These are phyloP conservation scores for Plodia interpunctella DNA, from an alignment of 1,140 invertebrate genomes.

Conservation along the genomic window DNA sequence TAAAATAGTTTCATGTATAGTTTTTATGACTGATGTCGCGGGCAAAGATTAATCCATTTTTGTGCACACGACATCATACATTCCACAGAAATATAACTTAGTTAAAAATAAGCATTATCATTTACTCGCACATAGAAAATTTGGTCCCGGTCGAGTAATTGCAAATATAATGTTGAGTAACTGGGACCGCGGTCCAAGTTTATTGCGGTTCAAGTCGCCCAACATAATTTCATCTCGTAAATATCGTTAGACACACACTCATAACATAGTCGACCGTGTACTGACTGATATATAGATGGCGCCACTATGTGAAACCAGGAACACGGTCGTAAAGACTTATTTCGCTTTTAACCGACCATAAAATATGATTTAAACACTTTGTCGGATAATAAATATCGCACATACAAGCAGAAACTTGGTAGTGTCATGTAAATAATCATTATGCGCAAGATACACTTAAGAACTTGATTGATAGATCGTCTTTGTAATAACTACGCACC, in stretches of 20 bases:
- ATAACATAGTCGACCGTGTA: conserved; percentile 28
- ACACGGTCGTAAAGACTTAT: conserved; percentile 44
- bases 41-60: no score
- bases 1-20: no score
- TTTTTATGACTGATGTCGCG: no score
- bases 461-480: not conserved
- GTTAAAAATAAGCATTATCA: no score
- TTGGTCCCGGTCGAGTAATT: no score
- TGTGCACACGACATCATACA: no score
- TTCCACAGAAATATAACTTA: no score
- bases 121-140: no score
- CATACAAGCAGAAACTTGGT: conserved; percentile 19
- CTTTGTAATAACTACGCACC: conserved; percentile 5
- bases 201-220: no score
- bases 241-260: conserved; percentile 21
- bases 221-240: conserved; percentile 17
- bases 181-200: no score
- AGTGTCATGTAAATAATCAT: conserved; percentile 21
- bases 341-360: conserved; percentile 41
- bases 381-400: conserved; percentile 35
- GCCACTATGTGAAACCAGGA: conserved; percentile 30
- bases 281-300: conserved; percentile 31
- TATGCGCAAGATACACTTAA: not conserved
- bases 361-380: conserved; percentile 43
- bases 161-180: no score